These are phyloP conservation scores for Chondrilla cf. caribensis DNA, from an alignment of 37 sponge, comb jelly and placozoan genomes.

Conservation along the genomic window DNA sequence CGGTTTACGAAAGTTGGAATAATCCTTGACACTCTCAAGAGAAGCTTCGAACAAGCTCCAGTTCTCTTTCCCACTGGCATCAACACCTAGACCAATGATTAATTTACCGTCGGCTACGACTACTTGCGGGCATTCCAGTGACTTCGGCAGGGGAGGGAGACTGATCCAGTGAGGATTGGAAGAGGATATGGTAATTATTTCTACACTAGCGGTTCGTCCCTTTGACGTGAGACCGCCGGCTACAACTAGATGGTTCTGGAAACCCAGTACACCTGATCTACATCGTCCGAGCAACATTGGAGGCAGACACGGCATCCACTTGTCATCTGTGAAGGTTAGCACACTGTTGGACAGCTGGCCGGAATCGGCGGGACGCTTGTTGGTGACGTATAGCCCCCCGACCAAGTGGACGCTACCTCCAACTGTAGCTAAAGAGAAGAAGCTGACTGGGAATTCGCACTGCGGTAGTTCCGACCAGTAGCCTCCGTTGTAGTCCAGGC, in stretches of 20 bases:
- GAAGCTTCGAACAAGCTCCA: neutral
- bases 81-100: neutral
- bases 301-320: neutral
- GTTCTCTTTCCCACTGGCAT: neutral
- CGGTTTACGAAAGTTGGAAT: neutral
- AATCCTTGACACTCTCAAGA: neutral
- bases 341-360: neutral
- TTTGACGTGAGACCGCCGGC: neutral
- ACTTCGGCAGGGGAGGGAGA: slow-evolving; percentile 13
- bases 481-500: neutral
- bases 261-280: neutral
- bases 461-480: neutral
- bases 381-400: neutral
- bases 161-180: neutral
- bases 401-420: slow-evolving; percentile 4
- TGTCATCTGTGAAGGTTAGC: neutral
- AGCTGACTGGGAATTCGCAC: neutral
- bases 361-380: slow-evolving; percentile 1
- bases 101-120: neutral
- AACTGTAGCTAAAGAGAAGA: neutral
- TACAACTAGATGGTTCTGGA: neutral
- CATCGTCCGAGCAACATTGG: neutral
- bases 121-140: slow-evolving; percentile 8
- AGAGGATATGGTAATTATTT: neutral
- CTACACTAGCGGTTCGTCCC: slow-evolving; percentile 2